Evolutionary conservation across 2,888 invertebrate genomes (phyloP).

Genomic region (Antitype chi): DNA sequence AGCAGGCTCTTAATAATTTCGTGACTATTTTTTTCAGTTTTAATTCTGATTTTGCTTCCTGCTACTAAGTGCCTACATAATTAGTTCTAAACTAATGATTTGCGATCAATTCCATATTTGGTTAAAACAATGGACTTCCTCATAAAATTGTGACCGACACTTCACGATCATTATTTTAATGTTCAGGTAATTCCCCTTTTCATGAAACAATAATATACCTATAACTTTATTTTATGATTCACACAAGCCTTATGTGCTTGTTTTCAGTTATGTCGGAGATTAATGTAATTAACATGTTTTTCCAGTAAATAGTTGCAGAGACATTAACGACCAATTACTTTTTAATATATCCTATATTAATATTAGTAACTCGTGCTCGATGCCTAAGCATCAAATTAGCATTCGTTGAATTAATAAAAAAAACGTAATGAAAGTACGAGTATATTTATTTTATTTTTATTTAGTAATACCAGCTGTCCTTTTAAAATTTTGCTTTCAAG

Average conservation of each 20-base stretch:
- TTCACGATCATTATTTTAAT: slow-evolving; percentile 11
- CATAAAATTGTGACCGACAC: neutral
- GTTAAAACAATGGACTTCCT: slow-evolving; percentile 39
- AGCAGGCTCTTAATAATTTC: neutral
- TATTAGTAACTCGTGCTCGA: slow-evolving; percentile 14
- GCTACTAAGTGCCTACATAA: neutral
- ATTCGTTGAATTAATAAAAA: neutral
- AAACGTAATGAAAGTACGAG: fast-evolving
- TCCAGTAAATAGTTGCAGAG: neutral
- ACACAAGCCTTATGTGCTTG: slow-evolving; percentile 21
- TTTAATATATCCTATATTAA: slow-evolving; percentile 8
- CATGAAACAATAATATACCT: neutral
- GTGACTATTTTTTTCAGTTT: neutral
- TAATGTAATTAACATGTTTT: slow-evolving; percentile 37
- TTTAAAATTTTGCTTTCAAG: neutral
- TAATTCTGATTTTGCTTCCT: neutral
- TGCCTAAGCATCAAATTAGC: slow-evolving; percentile 1
- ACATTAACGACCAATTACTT: slow-evolving; percentile 28
- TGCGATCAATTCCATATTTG: neutral
- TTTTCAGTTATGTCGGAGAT: slow-evolving; percentile 22
- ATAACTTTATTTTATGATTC: slow-evolving; percentile 14
- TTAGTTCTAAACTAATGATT: neutral
- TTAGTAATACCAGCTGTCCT: neutral
- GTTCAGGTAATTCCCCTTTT: slow-evolving; percentile 41
- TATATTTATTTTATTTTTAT: neutral